Conservation (phyloP, 1,140 invertebrate species). For the Cephus cinctus region DNA sequence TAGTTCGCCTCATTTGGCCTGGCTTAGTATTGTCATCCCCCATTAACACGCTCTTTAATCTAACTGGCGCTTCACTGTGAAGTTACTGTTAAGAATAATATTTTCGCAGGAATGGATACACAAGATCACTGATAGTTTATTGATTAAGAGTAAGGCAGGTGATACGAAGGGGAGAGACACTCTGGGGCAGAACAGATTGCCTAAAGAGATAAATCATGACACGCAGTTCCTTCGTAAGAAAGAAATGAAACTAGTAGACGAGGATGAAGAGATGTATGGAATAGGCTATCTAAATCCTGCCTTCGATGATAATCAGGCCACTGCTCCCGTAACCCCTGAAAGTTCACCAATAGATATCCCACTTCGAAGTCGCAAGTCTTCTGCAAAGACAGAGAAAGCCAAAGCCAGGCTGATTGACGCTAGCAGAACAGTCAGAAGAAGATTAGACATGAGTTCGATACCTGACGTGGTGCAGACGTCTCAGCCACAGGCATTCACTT, state of each 20-base stretch:
- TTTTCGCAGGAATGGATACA: slow-evolving; percentile 53
- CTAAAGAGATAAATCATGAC: slow-evolving; percentile 24
- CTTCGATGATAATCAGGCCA: slow-evolving; percentile 42
- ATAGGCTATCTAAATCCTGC: slow-evolving; percentile 51
- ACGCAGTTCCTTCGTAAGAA: slow-evolving; percentile 21
- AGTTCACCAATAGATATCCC: slow-evolving; percentile 30
- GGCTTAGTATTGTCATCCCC: slow-evolving; percentile 35
- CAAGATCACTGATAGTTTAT: slow-evolving; percentile 48
- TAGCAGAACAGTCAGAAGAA: slow-evolving; percentile 38
- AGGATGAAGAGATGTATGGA: slow-evolving; percentile 35
- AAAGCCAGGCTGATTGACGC: slow-evolving; percentile 35
- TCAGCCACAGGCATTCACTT: slow-evolving; percentile 27
- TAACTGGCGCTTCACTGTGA: background rate
- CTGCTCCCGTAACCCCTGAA: slow-evolving; percentile 26
- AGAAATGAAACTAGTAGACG: slow-evolving; percentile 30
- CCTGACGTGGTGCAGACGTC: slow-evolving; percentile 46
- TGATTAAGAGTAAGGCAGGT: slow-evolving; percentile 39
- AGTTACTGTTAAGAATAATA: slow-evolving; percentile 37
- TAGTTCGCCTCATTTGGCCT: slow-evolving; percentile 32
- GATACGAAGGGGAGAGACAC: slow-evolving; percentile 47
- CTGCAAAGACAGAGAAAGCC: slow-evolving; percentile 29
- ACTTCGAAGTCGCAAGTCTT: slow-evolving; percentile 38
- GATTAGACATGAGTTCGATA: slow-evolving; percentile 41
- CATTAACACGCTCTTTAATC: slow-evolving; percentile 33
- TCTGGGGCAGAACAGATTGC: slow-evolving; percentile 24